These are phyloP conservation scores for Heliocidaris erythrogramma DNA, from an alignment of 35 echinoderm and acorn worm species.

Conservation along the genomic window DNA sequence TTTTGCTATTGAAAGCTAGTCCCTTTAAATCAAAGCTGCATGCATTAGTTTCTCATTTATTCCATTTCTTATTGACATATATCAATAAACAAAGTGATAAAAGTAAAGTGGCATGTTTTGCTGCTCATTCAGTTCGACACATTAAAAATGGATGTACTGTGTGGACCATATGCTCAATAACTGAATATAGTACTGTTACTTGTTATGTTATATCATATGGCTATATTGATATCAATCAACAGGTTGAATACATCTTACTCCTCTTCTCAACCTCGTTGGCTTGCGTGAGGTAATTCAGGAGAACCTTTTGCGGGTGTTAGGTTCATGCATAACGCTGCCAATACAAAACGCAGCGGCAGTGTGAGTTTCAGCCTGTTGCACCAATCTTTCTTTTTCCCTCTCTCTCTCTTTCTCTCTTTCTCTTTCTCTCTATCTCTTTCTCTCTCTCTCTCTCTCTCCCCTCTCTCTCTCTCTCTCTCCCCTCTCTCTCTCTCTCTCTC, in stretches of 20 bases:
- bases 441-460: neutral
- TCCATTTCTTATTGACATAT: no score
- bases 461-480: neutral
- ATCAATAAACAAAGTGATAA: no score
- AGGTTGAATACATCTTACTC: neutral
- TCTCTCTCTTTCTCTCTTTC: neutral
- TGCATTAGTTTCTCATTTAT: no score
- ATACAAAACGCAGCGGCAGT: neutral
- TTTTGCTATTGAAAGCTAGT: no score
- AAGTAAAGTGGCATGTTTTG: neutral
- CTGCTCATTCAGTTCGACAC: neutral
- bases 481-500: no score
- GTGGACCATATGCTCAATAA: neutral
- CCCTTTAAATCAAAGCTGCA: no score
- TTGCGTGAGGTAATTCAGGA: neutral
- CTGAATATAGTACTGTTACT: neutral
- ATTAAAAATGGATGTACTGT: neutral
- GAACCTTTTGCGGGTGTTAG: neutral
- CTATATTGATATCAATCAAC: slow-evolving; percentile 12
- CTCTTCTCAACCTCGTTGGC: neutral
- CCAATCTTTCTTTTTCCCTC: neutral
- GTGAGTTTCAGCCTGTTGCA: neutral
- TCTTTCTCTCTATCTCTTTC: neutral
- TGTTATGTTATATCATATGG: neutral
- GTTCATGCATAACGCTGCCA: neutral